These are phyloP conservation scores for Nothocercus julius DNA, from an alignment of 2,113 vertebrate species.

Conservation along the genomic window DNA sequence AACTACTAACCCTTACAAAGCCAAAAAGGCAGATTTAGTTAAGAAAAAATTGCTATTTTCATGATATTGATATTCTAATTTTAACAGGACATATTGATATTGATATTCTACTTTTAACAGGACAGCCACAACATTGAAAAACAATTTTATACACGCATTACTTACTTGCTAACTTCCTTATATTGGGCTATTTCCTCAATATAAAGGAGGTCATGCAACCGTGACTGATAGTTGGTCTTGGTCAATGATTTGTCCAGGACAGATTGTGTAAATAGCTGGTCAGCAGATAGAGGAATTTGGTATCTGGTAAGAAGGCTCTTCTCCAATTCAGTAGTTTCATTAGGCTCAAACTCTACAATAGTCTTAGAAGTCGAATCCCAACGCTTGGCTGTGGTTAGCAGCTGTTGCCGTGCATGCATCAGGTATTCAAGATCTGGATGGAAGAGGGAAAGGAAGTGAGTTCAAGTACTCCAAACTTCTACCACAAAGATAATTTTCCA, in stretches of 20 bases:
- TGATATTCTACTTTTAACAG: neutral
- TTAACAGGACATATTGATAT: neutral
- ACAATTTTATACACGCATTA: constrained; percentile 7
- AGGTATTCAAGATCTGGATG: constrained; percentile 92
- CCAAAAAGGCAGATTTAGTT: neutral
- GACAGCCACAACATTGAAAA: neutral
- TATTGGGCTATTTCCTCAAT: constrained; percentile 99
- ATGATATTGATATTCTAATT: neutral
- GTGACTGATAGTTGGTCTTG: constrained; percentile 94
- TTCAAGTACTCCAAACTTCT: neutral
- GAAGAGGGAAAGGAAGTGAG: neutral
- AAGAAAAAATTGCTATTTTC: neutral
- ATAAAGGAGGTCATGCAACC: constrained; percentile 96
- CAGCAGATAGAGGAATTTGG: constrained; percentile 97
- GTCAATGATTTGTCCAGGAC: constrained; percentile 97
- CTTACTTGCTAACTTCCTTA: constrained; percentile 99
- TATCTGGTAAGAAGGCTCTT: constrained; percentile 94
- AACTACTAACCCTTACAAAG: neutral
- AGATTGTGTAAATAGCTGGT: constrained; percentile 98
- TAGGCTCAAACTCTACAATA: constrained; percentile 93
- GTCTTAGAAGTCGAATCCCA: constrained; percentile 98
- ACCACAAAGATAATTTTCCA: neutral
- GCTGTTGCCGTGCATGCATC: constrained; percentile 94
- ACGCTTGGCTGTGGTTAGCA: constrained; percentile 93
- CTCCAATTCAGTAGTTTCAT: constrained; percentile 96